Base-by-base conservation (phyloP, 2,888 invertebrate species). In the Andrena flavipes region DNA sequence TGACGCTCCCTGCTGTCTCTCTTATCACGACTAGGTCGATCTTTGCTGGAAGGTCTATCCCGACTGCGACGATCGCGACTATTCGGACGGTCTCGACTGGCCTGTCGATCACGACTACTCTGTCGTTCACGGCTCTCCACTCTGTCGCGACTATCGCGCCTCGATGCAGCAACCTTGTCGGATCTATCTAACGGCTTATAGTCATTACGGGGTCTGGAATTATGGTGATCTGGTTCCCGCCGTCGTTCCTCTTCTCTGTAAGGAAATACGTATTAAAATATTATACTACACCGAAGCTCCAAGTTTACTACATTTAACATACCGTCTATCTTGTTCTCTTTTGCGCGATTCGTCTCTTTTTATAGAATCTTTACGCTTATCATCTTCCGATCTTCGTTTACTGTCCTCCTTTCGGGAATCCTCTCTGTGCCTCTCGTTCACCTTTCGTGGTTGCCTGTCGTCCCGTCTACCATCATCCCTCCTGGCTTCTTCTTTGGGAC, bases 371-470 rank as follows among this genome's bases (percentile, higher is more conserved):
- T 91, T 93, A 60, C 91, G 92, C 73, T 91, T 91, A 35, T 93
- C 92, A 84, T 95, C 93, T 88, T 94, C 93, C 7, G 82, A 20
- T 63, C 91, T 91, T 76, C 88, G 92, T 63, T 88, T 88, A 42
- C 74, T 78, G 88, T 92, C 94, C 90, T 91, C 95, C 89, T 92
- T 94, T 93, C 93, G 95, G 89, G 91, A 91, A 76, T 94, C 91
- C 84, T 95, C 95, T 83, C 94, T 94, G 8, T 86, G 85, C 60
- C 90, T 88, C 29, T 92, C 91, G 82, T 94, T 91, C 89, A 94
- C 92, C 93, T 87, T 94, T 93, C 88, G 94, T 93, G 80, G 93
- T 92, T 93, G 82, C 93, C 94, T 91, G 89, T 95, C 94, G 89
- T 95, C 94, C 93, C 95, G 94, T 92, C 94, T 88, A 91, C 82